Evolutionary conservation across 2,888 invertebrate genomes (phyloP), one percentile per base, ranked within the genome.

Genomic region (Nomada fucata): DNA sequence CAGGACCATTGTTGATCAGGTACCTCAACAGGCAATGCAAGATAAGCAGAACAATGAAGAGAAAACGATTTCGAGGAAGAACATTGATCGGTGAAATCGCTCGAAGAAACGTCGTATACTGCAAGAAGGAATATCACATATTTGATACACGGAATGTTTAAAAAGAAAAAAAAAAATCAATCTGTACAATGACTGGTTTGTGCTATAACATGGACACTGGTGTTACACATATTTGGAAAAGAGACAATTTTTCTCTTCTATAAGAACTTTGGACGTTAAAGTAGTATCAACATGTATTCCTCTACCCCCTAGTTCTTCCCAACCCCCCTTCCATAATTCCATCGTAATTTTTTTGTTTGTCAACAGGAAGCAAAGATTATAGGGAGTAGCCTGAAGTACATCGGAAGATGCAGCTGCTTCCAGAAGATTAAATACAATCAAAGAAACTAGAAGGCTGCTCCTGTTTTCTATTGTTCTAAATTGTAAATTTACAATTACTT

Each of bases 371-470:
- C 3, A 26, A 42, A 23, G 10, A 20, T 26, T 47, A 3, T 47
- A 57, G 15, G n/a, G 29, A 29, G 50, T 18, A 26, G 26, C 36
- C 42, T 10, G n/a, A 23, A 29, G 67, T 13, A 29, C 29, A 3
- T 5, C 7, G 47, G 59, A 29, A n/a, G 52, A 4, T n/a, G 26
- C 55, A 42, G 47, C 7, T 29, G 44, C 61, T 52, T 42, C 9
- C 64, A 64, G 15, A 44, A 63, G 26, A 26, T 44, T 64, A 63
- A 13, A 68, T 61, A n/a, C 61, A 44, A 83, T 87, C 83, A 85
- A 85, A 87, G 83, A 87, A 87, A 87, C 80, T 78, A 70, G 15
- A 44, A 61, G 29, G 68, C n/a, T 42, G 23, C 4, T 57, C 18
- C 18, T 69, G 2, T 76, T 78, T 70, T 75, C n/a, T 13, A 69